phyloP scores from a whole-genome alignment of 2,888 invertebrate genomes.

The Priocnemis perturbator region DNA sequence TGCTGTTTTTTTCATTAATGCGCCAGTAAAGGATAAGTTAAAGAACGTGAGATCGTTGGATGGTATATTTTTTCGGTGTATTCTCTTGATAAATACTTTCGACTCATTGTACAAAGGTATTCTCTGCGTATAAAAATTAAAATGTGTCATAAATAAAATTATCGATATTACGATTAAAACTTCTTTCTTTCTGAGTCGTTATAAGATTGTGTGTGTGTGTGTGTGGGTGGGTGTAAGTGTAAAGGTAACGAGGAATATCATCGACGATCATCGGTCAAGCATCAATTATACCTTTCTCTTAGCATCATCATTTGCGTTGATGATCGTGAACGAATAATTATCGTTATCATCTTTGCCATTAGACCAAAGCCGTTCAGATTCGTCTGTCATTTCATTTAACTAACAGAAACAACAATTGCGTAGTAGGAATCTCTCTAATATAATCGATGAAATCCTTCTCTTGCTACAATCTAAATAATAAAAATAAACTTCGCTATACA shows the following conservation, averaged over 20 bases:
- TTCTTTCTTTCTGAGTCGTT: conserved; percentile 32
- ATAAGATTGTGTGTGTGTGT: conserved; percentile 3
- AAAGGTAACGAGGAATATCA: conserved; percentile 53
- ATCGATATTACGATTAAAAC: conserved; percentile 37
- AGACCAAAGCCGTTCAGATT: neutral
- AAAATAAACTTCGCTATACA: conserved; percentile 71
- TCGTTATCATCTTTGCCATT: conserved; percentile 28
- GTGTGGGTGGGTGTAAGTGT: conserved; percentile 8
- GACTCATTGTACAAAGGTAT: conserved; percentile 65
- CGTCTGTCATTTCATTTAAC: conserved; percentile 24
- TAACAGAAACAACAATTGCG: conserved; percentile 55
- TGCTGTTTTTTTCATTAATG: conserved; percentile 6
- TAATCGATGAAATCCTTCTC: conserved; percentile 45
- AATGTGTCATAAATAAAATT: conserved; percentile 48
- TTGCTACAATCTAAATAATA: conserved; percentile 67
- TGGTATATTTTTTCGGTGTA: conserved; percentile 60
- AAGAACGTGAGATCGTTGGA: conserved; percentile 35
- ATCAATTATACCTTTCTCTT: conserved; percentile 31
- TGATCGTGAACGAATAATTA: neutral
- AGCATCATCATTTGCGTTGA: conserved; percentile 24
- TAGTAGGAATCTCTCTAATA: conserved; percentile 58
- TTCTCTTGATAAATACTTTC: conserved; percentile 65
- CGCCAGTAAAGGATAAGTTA: conserved; percentile 37
- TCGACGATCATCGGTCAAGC: conserved; percentile 17
- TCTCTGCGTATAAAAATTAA: conserved; percentile 53